These are phyloP conservation scores for Pteronotus mesoamericanus DNA, from an alignment of 2,797 vertebrate species.

Conservation along the genomic window DNA sequence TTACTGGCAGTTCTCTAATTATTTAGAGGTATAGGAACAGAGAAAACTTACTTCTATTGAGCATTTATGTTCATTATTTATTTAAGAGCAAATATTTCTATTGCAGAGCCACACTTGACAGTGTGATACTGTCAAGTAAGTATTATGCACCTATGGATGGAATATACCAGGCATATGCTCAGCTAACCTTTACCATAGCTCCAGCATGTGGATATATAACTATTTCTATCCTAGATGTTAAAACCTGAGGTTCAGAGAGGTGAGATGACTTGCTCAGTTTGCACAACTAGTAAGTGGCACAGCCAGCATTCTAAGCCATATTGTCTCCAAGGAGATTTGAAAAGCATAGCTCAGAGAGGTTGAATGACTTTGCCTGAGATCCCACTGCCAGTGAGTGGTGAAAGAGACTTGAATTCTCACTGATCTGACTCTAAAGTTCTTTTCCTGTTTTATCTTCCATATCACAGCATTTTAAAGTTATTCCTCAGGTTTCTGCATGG, in stretches of 20 bases:
- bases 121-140: background rate
- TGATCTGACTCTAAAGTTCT: background rate
- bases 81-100: background rate
- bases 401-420: background rate
- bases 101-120: background rate
- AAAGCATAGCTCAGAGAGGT: background rate
- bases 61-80: background rate
- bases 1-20: background rate
- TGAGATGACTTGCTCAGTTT: background rate
- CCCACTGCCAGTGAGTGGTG: background rate
- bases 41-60: background rate
- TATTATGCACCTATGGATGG: background rate
- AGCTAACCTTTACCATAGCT: background rate
- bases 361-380: background rate
- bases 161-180: background rate
- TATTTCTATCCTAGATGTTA: background rate
- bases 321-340: background rate
- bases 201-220: too few relatives aligned
- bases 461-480: background rate
- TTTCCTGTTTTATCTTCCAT: background rate
- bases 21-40: background rate
- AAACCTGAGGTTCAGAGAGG: background rate
- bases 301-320: background rate
- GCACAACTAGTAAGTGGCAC: background rate
- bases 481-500: background rate